Percentiles rank a stretch among this genome's conserved stretches.
phyloP scores from a whole-genome alignment of 2,113 vertebrate genomes.

The Carlito syrichta region DNA sequence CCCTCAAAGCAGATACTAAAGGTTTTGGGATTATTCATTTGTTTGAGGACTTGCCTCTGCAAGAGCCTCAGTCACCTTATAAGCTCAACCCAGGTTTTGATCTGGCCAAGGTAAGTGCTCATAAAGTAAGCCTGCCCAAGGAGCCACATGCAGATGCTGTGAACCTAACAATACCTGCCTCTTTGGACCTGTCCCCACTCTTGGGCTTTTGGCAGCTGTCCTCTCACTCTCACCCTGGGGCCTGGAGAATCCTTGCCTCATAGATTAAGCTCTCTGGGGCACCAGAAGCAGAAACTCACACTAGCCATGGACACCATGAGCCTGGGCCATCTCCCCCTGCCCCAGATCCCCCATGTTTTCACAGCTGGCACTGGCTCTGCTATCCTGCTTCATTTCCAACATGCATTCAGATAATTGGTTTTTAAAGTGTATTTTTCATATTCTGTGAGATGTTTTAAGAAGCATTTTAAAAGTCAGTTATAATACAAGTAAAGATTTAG shows the following conservation, averaged over 20 bases:
- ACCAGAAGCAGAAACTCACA: slow-evolving; percentile 77
- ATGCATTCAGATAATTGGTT: slow-evolving; percentile 82
- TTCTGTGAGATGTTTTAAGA: slow-evolving; percentile 22
- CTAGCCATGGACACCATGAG: slow-evolving; percentile 73
- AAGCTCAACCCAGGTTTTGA: slow-evolving; percentile 78
- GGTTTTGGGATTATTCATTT: slow-evolving; percentile 72
- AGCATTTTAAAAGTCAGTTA: slow-evolving; percentile 53
- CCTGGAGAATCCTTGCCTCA: slow-evolving; percentile 73
- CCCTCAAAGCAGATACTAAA: slow-evolving; percentile 78
- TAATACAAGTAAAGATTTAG: slow-evolving; percentile 52
- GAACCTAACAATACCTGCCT: slow-evolving; percentile 69
- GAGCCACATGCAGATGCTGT: slow-evolving; percentile 74
- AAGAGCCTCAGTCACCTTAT: slow-evolving; percentile 79
- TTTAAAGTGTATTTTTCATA: slow-evolving; percentile 57
- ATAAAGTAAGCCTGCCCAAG: slow-evolving; percentile 76
- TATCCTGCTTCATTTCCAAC: slow-evolving; percentile 86
- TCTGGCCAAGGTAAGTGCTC: slow-evolving; percentile 62
- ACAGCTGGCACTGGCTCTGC: slow-evolving; percentile 75
- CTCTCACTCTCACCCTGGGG: slow-evolving; percentile 72
- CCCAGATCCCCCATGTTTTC: slow-evolving; percentile 79
- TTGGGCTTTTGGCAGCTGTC: slow-evolving; percentile 84
- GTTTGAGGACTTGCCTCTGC: slow-evolving; percentile 78
- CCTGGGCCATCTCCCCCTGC: slow-evolving; percentile 81
- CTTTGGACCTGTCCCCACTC: slow-evolving; percentile 81
- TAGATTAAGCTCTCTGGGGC: slow-evolving; percentile 69